Evolutionary conservation across 2,888 invertebrate genomes (phyloP).

Genomic region (Tanaodytes sp.): DNA sequence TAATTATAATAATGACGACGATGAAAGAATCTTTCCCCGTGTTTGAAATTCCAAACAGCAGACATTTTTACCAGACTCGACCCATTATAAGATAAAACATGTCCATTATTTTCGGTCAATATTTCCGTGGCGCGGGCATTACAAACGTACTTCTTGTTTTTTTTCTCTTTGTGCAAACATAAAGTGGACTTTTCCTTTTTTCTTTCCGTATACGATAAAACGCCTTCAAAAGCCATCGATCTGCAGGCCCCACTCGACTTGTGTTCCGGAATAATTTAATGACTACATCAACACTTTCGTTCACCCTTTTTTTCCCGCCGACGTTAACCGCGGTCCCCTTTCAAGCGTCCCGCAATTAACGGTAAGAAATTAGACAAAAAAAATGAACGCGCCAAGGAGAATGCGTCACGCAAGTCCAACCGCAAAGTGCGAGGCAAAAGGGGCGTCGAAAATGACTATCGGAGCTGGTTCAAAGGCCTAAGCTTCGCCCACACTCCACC

Average conservation of each 20-base stretch:
- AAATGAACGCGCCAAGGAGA: constrained; percentile 21
- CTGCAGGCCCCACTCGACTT: constrained; percentile 54
- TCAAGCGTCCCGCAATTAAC: constrained; percentile 47
- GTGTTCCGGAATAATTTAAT: constrained; percentile 72
- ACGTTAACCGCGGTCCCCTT: constrained; percentile 34
- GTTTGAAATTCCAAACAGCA: no score
- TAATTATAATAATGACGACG: no score
- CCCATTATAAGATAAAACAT: no score
- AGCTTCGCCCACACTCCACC: constrained; percentile 58
- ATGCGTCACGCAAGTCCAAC: constrained; percentile 5
- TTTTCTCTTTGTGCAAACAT: constrained; percentile 3
- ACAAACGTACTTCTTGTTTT: constrained; percentile 35
- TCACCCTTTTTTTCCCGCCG: constrained; percentile 51
- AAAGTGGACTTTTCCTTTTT: no score
- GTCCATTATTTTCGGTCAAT: no score
- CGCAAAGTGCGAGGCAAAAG: constrained; percentile 26
- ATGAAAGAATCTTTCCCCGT: no score
- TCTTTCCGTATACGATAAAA: constrained; percentile 45
- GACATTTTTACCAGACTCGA: no score
- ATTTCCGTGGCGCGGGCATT: no score
- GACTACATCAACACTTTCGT: constrained; percentile 62
- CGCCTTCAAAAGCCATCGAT: constrained; percentile 49
- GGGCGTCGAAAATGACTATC: constrained; percentile 20
- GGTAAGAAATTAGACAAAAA: no score
- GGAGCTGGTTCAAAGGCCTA: constrained; percentile 10